These are phyloP conservation scores for Dryocosmus kuriphilus DNA, from an alignment of 2,888 invertebrate genomes.

Conservation along the genomic window DNA sequence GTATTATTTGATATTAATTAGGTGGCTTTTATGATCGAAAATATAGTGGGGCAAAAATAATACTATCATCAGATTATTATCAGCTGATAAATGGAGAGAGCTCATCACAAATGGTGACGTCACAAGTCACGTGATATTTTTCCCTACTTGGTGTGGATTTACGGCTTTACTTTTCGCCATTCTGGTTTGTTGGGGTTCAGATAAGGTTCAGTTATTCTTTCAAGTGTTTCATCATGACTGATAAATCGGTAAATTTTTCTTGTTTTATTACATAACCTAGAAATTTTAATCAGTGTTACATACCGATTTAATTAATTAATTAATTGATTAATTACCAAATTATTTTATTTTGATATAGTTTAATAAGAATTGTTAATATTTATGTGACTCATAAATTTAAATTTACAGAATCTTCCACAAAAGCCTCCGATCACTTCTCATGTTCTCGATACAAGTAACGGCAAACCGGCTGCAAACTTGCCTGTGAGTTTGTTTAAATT, in stretches of 20 bases:
- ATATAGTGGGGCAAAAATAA: too few relatives aligned
- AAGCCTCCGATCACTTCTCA: constrained; percentile 79
- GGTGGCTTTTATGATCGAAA: too few relatives aligned
- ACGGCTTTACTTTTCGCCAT: too few relatives aligned
- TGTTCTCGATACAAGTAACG: constrained; percentile 84
- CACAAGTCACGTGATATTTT: constrained; percentile 11
- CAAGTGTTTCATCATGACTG: constrained; percentile 2
- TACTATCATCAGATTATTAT: too few relatives aligned
- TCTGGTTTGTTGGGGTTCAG: not conserved
- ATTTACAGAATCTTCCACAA: not conserved
- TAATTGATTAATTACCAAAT: too few relatives aligned
- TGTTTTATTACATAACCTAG: not conserved
- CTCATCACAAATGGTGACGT: not conserved
- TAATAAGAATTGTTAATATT: not conserved
- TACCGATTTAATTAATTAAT: too few relatives aligned
- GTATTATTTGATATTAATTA: too few relatives aligned
- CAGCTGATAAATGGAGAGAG: not conserved
- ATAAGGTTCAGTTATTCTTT: not conserved
- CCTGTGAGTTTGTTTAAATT: constrained; percentile 83
- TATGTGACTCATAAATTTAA: constrained; percentile 3
- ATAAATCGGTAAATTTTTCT: not conserved
- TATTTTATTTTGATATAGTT: not conserved
- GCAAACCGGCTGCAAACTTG: constrained; percentile 82
- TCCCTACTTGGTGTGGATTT: not conserved
- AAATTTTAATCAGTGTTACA: not conserved